phyloP scores from a whole-genome alignment of 2,888 invertebrate genomes.

The Cheilosia vulpina region DNA sequence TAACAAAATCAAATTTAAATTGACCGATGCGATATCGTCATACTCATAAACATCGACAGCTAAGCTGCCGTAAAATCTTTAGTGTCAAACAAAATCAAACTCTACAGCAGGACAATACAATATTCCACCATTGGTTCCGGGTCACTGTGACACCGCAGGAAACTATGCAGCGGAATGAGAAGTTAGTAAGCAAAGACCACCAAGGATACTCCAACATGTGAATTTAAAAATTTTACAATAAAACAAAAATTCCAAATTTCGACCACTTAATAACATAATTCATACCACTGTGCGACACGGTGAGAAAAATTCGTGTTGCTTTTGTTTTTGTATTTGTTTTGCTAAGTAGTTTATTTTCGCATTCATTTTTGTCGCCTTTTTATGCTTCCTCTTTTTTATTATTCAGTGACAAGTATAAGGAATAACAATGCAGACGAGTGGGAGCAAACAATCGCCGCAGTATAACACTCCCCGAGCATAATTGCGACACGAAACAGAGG shows the following conservation, averaged over 20 bases:
- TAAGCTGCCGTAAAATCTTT: no score
- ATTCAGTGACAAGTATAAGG: conserved; percentile 50
- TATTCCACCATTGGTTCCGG: no score
- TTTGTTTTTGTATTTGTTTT: conserved; percentile 10
- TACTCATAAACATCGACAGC: no score
- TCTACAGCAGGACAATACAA: no score
- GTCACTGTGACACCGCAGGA: no score
- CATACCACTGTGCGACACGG: conserved; percentile 10
- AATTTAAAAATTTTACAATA: no score
- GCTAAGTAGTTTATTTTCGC: conserved; percentile 14
- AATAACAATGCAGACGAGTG: conserved; percentile 45
- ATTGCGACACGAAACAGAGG: conserved; percentile 25
- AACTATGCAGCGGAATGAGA: no score
- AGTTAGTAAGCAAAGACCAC: no score
- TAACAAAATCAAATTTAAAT: no score
- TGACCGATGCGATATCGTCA: not conserved
- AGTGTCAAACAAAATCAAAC: no score
- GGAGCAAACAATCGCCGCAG: conserved; percentile 32
- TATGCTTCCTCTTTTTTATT: conserved; percentile 17
- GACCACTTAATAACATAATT: not conserved
- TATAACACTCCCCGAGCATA: conserved; percentile 20
- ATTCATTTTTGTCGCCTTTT: conserved; percentile 5
- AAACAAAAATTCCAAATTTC: not conserved
- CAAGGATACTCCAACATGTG: no score
- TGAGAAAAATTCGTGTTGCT: conserved; percentile 7